Conservation (phyloP, 2,888 invertebrate species). For the Aquatica leii region DNA sequence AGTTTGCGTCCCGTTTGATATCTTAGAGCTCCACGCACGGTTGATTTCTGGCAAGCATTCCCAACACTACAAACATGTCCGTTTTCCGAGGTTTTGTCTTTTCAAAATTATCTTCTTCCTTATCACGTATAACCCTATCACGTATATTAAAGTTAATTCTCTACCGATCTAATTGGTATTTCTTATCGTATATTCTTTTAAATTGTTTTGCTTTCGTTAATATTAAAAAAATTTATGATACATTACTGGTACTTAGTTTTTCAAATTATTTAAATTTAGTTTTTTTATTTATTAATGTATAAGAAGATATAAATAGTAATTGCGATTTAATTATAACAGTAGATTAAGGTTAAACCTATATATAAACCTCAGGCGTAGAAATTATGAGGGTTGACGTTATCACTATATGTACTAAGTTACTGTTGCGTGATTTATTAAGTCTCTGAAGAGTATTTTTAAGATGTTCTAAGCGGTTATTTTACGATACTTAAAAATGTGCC, state of each 20-base stretch:
- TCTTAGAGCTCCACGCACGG: constrained; percentile 44
- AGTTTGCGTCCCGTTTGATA: constrained; percentile 46
- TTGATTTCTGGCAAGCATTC: constrained; percentile 39
- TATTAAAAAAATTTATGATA: neutral
- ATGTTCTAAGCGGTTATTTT: too few relatives aligned
- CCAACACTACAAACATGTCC: constrained; percentile 25
- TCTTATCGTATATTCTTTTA: neutral
- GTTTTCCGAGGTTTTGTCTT: constrained; percentile 21
- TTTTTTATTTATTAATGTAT: too few relatives aligned
- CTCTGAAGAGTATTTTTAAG: too few relatives aligned
- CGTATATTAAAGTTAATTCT: constrained; percentile 34
- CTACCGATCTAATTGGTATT: constrained; percentile 31
- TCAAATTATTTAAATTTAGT: neutral
- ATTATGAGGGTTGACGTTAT: too few relatives aligned
- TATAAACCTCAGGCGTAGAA: too few relatives aligned
- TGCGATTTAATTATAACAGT: too few relatives aligned
- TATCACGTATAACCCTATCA: constrained; percentile 29
- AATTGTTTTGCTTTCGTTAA: neutral
- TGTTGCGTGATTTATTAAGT: too few relatives aligned
- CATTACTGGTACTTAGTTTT: neutral
- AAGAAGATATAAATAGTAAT: too few relatives aligned
- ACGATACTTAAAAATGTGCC: too few relatives aligned
- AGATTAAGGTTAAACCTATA: too few relatives aligned
- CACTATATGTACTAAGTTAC: too few relatives aligned
- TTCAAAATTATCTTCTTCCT: constrained; percentile 25